These are phyloP conservation scores for Oxycera nigricornis DNA, from an alignment of 2,888 invertebrate species.

Conservation along the genomic window DNA sequence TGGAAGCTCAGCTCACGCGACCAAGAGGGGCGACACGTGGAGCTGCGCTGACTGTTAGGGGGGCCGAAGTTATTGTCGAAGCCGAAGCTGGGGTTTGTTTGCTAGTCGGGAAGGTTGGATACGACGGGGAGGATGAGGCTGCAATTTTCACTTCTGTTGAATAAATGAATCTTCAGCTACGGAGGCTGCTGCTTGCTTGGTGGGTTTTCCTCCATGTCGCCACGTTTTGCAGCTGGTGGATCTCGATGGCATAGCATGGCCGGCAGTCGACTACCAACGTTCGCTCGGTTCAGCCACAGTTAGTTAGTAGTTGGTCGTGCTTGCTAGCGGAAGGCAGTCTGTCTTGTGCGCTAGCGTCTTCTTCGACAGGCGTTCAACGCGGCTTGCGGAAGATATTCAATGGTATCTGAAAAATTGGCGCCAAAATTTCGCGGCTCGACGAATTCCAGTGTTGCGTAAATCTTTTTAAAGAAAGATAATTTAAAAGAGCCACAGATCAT, in stretches of 20 bases:
- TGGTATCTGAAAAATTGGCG: conserved; percentile 17
- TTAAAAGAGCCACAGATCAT: no score
- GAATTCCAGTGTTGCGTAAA: not conserved
- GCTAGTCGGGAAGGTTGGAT: not conserved
- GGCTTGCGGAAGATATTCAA: not conserved
- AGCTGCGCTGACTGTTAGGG: not conserved
- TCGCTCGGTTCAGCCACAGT: conserved; percentile 41
- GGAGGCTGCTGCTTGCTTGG: conserved; percentile 26
- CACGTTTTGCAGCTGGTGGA: conserved; percentile 7
- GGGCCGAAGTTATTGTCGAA: not conserved
- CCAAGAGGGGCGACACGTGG: not conserved
- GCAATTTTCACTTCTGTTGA: conserved; percentile 44
- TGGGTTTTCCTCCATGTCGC: not conserved
- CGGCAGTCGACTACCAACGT: conserved; percentile 22
- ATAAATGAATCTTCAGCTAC: conserved; percentile 41
- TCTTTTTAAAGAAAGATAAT: no score
- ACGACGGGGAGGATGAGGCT: conserved; percentile 18
- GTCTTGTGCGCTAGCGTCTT: not conserved
- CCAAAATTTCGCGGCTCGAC: conserved; percentile 1
- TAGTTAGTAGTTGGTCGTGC: conserved; percentile 38
- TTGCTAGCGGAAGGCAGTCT: conserved; percentile 36
- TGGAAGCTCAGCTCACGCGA: not conserved
- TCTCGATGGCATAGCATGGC: not conserved
- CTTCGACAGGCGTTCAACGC: not conserved
- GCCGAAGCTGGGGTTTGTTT: not conserved